These are phyloP conservation scores for Coccyzus lansbergi DNA, from an alignment of 2,797 vertebrate genomes.

Conservation along the genomic window DNA sequence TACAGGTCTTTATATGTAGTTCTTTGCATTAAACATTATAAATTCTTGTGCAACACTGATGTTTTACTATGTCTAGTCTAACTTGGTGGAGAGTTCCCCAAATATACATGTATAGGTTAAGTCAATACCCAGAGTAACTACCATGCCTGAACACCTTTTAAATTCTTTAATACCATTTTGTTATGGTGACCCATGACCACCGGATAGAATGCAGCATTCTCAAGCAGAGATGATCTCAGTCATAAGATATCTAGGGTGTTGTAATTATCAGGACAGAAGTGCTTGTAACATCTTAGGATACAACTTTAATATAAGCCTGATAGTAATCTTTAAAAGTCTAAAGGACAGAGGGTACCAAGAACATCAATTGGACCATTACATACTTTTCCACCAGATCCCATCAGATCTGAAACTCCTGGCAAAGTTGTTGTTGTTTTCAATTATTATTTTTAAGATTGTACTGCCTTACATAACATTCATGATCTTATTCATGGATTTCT, in stretches of 20 bases:
- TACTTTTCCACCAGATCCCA: not conserved
- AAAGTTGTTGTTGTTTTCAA: not conserved
- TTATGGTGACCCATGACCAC: not conserved
- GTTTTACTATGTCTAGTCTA: not conserved
- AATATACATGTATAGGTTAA: not conserved
- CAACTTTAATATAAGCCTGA: not conserved
- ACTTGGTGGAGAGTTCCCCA: not conserved
- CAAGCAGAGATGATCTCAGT: not conserved
- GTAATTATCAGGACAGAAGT: not conserved
- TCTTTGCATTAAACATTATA: not conserved
- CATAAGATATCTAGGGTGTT: not conserved
- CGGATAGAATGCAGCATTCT: not conserved
- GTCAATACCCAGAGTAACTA: not conserved
- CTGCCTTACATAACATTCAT: not conserved
- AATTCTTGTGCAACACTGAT: not conserved
- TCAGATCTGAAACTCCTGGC: not conserved
- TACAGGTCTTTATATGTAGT: not conserved
- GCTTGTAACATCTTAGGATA: not conserved
- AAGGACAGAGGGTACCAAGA: not conserved
- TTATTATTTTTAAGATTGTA: not conserved
- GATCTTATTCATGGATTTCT: not conserved
- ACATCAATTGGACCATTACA: not conserved
- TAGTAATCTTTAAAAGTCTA: not conserved
- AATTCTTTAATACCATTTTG: not conserved
- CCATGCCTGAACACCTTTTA: not conserved